Conservation (phyloP, 2,797 vertebrate species). For the Melanotaenia maccullochi region DNA sequence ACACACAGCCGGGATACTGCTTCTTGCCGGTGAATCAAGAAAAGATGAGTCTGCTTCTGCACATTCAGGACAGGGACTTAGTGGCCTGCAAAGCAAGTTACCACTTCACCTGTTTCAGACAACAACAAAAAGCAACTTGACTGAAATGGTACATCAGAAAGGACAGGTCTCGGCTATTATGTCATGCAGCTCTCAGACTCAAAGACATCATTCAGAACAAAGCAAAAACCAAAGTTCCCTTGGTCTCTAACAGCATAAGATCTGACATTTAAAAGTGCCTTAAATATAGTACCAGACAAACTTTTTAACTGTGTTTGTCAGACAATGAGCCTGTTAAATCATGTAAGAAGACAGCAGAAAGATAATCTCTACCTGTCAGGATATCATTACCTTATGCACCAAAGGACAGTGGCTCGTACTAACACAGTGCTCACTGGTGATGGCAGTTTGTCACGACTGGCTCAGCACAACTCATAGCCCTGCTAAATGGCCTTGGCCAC, state of each 20-base stretch:
- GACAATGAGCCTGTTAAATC: neutral
- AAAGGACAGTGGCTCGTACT: neutral
- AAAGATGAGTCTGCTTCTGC: no score
- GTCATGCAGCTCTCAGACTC: neutral
- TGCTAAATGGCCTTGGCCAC: neutral
- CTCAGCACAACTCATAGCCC: neutral
- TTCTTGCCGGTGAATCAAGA: no score
- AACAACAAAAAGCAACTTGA: no score
- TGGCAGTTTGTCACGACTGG: neutral
- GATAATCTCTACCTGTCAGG: neutral
- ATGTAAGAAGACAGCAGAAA: neutral
- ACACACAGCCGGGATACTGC: no score
- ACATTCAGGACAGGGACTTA: no score
- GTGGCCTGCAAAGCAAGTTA: no score
- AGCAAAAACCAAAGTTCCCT: neutral
- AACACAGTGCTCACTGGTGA: neutral
- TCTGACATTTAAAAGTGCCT: neutral
- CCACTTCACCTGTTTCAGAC: no score
- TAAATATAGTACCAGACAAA: neutral
- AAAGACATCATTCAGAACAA: neutral
- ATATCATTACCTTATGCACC: neutral
- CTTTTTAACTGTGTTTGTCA: neutral
- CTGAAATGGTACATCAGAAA: neutral
- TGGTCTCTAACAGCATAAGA: neutral
- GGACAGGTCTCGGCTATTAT: neutral